phyloP scores from a whole-genome alignment of 2,113 vertebrate species.

The Aptenodytes forsteri region DNA sequence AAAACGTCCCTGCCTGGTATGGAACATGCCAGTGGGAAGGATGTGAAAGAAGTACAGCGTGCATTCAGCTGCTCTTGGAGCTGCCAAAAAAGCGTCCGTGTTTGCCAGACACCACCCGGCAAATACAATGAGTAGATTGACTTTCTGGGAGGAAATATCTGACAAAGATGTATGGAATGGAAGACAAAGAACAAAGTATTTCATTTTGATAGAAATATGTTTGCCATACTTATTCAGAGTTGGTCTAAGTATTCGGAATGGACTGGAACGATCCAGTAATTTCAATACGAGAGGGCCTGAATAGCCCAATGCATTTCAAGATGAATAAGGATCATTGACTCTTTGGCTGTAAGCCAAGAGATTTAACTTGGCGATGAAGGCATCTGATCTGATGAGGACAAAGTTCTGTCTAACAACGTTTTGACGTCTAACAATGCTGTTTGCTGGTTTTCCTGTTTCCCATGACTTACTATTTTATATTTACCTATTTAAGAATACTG shows the following conservation, averaged over 20 bases:
- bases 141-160: not conserved
- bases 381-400: not conserved
- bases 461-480: not conserved
- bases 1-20: not conserved
- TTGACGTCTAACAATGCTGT: not conserved
- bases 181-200: constrained; percentile 35
- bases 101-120: not conserved
- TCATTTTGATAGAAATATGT: not conserved
- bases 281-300: not conserved
- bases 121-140: constrained; percentile 26
- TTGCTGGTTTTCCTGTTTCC: not conserved
- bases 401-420: not conserved
- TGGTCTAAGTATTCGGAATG: not conserved
- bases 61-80: not conserved
- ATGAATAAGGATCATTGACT: not conserved
- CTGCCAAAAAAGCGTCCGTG: not conserved
- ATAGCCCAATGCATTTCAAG: not conserved
- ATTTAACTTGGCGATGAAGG: not conserved
- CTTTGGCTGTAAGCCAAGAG: not conserved
- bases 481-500: not conserved
- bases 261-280: not conserved
- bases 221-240: not conserved
- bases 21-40: not conserved
- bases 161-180: not conserved
- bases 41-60: not conserved